Base-by-base conservation (phyloP, 2,113 vertebrate species). In the Pantherophis guttatus region DNA sequence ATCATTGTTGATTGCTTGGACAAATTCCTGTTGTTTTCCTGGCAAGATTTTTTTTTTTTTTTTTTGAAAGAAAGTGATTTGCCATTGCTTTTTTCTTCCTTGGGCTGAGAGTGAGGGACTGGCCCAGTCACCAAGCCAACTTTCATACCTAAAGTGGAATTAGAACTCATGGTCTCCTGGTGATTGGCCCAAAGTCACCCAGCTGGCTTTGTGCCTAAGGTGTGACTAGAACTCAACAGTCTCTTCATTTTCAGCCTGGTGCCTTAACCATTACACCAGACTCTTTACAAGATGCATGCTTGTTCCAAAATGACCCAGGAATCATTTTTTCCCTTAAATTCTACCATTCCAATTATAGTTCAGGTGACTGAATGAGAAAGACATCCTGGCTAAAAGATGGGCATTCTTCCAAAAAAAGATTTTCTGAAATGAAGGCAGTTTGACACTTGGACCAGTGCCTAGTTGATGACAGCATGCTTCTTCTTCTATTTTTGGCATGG, bases 301-400 rank as follows among this genome's bases (percentile, higher is more conserved):
- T 94, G 91, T 96, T 93, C 90, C 33, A 59, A 65, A 90, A 89
- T 88, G 93, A 92, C 88, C 93, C 87, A 94, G 93, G 94, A 92
- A 94, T 94, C 93, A 87, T 39, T 87, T 94, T 92, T 65, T 58
- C 29, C 89, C 96, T 91, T 39, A 39, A 58, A 90, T 53, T 10
- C 57, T 2, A 1, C 91, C 90, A 85, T 87, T 58, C 94, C 87
- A 90, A 2, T 92, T 81, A 39, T 48, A 54, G 86, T 93, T 96
- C 88, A 91, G 93, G 88, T 93, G 0, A 0, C 7, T 26, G 91
- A 57, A 26, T 93, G 94, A 90, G 57, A 87, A 94, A 93, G 4
- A 8, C 8, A 10, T 86, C 59, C 94, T 87, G 89, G 48, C 65
- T 95, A 90, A 92, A 91, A 93, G 70, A 65, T 93, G 23, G 89